Base-by-base conservation (phyloP, 2,888 invertebrate genomes). In the Taenaris catops region DNA sequence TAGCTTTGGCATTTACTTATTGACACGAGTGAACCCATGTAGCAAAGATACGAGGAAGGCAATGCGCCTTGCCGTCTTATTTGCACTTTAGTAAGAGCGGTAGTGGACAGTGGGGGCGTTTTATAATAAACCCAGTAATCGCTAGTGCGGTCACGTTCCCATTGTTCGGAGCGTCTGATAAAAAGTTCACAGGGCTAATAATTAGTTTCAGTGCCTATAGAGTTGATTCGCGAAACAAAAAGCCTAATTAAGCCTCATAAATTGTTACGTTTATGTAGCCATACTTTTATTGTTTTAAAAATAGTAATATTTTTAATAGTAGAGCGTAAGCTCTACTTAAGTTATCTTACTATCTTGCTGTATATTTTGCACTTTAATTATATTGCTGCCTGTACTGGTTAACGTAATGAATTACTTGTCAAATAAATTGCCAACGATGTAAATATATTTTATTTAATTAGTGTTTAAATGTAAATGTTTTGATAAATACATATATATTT, bases 131-230 rank as follows among this genome's bases (percentile, higher is more conserved):
- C 55, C 53, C 44, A 41, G 38, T 47, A 50, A 73, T 80, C 69
- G 62, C 66, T 59, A 83, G 69, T 75, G 51, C 71, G 68, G 76
- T 83, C 84, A 86, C 86, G 86, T 83, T 74, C 57, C 74, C 83
- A 83, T 84, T 83, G 83, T 84, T 73, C 68, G 64, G n/a, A 58
- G 63, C 67, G 72, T 68, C 60, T 61, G 74, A 78, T 73, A 83
- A 84, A 81, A 84, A 83, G 68, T 72, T 69, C 71, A 68, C 67
- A 65, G 67, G 68, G 60, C 69, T 66, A 74, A 79, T 80, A 65
- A 86, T 83, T 79, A 75, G 70, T 73, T 74, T 70, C 73, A 70
- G 71, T 57, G 48, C 42, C 41, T 51, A 70, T 63, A 65, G 56
- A 69, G 59, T 58, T 57, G 63, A 58, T 54, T 63, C 63, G 53